Conservation (phyloP, 2,888 invertebrate species). For the Apeira syringaria region DNA sequence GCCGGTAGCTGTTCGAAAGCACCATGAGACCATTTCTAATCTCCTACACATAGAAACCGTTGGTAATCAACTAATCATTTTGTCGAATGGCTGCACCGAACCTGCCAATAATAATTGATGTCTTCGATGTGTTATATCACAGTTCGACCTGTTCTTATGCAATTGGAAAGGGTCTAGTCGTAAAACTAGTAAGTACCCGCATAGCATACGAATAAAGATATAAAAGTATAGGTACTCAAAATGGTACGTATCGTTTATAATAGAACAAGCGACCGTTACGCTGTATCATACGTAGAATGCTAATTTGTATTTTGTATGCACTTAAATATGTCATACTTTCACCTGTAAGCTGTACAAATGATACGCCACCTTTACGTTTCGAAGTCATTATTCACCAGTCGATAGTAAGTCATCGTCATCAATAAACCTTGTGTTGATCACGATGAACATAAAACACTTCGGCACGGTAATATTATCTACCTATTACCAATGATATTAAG, state of each 20-base stretch:
- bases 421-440: too few species aligned
- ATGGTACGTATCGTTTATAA: constrained; percentile 30
- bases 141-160: constrained; percentile 17
- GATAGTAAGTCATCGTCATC: not conserved
- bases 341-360: constrained; percentile 7
- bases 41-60: too few species aligned
- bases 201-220: constrained; percentile 29
- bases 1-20: too few species aligned
- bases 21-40: too few species aligned
- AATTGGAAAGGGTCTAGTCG: constrained; percentile 22
- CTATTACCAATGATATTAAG: too few species aligned
- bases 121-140: constrained; percentile 9
- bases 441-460: too few species aligned
- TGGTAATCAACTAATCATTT: too few species aligned
- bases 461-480: too few species aligned
- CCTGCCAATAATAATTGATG: constrained; percentile 2
- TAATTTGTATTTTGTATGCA: constrained; percentile 39
- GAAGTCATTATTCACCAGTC: not conserved
- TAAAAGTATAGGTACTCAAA: constrained; percentile 15
- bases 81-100: too few species aligned
- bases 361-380: not conserved
- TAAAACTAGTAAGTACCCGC: constrained; percentile 27
- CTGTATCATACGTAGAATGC: constrained; percentile 42
- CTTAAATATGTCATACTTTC: constrained; percentile 43
- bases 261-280: constrained; percentile 46